A percentile compares a stretch with the other conserved stretches of the same genome.
Evolutionary conservation across 2,888 invertebrate genomes (phyloP).

Genomic region (Meteorus colon): DNA sequence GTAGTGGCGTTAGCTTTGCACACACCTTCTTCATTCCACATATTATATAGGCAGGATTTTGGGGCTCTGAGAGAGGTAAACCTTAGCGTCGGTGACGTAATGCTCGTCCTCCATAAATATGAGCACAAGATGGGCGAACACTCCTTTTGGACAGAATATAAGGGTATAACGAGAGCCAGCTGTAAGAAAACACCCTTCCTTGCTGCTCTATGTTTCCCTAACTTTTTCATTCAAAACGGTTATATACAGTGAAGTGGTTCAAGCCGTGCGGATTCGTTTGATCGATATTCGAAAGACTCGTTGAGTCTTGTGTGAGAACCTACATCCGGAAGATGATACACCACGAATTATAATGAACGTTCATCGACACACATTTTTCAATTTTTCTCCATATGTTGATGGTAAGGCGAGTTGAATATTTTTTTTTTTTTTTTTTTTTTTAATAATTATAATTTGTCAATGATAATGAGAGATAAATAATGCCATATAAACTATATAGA

Average conservation of each 20-base stretch:
- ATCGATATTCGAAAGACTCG: slow-evolving; percentile 55
- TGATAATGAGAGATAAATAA: neutral
- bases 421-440: slow-evolving; percentile 14
- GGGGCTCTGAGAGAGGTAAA: slow-evolving; percentile 8
- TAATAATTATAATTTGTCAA: neutral
- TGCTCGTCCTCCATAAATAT: slow-evolving; percentile 54
- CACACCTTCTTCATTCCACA: slow-evolving; percentile 14
- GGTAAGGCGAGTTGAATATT: slow-evolving; percentile 1
- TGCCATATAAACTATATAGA: neutral
- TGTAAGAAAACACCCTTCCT: slow-evolving; percentile 48
- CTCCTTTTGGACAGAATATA: slow-evolving; percentile 49
- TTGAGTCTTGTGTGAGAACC: slow-evolving; percentile 31
- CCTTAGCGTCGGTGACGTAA: slow-evolving; percentile 47
- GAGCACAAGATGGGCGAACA: slow-evolving; percentile 50
- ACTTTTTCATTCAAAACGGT: slow-evolving; percentile 43
- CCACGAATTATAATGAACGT: slow-evolving; percentile 24
- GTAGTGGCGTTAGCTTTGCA: slow-evolving; percentile 25
- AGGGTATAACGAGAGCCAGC: slow-evolving; percentile 52
- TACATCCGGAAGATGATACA: slow-evolving; percentile 21
- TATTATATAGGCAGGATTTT: slow-evolving; percentile 36
- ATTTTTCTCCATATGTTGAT: neutral
- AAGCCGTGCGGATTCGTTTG: slow-evolving; percentile 45
- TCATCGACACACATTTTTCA: neutral
- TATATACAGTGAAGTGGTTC: neutral
- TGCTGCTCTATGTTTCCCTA: slow-evolving; percentile 25